Evolutionary conservation across 2,888 invertebrate genomes (phyloP), one percentile per base, ranked within the genome.

Genomic region (Phaedon cochleariae): DNA sequence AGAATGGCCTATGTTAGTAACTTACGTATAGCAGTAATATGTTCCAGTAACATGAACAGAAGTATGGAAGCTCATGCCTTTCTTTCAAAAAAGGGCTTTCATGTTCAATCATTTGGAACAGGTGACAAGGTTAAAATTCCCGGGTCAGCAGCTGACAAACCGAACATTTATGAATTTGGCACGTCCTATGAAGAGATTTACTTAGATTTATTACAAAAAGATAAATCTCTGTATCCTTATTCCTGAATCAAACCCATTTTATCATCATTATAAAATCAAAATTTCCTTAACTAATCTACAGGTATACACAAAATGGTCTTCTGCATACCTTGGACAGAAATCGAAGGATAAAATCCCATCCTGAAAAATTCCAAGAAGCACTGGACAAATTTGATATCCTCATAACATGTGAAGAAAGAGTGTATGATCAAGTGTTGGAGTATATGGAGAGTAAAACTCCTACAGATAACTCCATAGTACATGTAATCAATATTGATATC

Each of bases 1-100:
- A 9, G 60, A 63, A 78, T 78, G 77, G 67, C 74, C 26, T 64
- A 68, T 41, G 74, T 81, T 60, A 82, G 81, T 74, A 85, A 89
- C 77, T 83, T 94, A 76, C 91, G 89, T 78, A 89, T 98, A 77
- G 98, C 98, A 21, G 97, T 99, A 61, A 95, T 97, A 74, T 99
- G 99, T 85, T 98, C 98, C 7, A 98, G 97, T 79, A 99, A 99
- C 83, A 99, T 99, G 96, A 99, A 99, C 82, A 89, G 99, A 65
- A 98, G 97, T 78, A 99, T 99, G 99, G 99, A 99, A 86, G 98
- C 98, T 15, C 99, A 99, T 85, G 95, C 95, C 64, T 97, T 97
- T 84, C 85, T 99, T 54, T 94, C 96, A 62, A 99, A 99, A 86
- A 97, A 97, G 80, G 98, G 98, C 12, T 98, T 95, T 81, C 91